Percentiles rank a stretch among this genome's conserved stretches.
These are phyloP conservation scores for Cataglyphis albicans DNA, from an alignment of 2,888 invertebrate genomes.

Conservation along the genomic window DNA sequence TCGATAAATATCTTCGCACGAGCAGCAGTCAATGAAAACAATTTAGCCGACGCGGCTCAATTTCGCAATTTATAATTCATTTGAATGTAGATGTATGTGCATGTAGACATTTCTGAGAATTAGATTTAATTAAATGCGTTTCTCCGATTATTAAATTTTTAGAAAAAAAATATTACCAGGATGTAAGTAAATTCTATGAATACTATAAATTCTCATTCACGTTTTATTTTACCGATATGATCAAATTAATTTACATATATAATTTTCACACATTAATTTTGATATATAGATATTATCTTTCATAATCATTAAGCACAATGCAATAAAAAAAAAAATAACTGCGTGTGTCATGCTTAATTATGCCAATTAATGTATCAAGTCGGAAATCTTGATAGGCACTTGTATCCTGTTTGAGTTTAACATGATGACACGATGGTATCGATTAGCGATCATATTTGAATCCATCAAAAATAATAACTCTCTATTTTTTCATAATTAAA, in stretches of 20 bases:
- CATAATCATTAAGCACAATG: background rate
- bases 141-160: background rate
- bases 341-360: slow-evolving; percentile 18
- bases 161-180: slow-evolving; percentile 8
- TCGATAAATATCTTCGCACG: background rate
- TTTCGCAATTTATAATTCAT: slow-evolving; percentile 29
- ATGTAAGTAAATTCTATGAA: background rate
- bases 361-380: slow-evolving; percentile 8
- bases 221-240: background rate
- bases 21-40: slow-evolving; percentile 1
- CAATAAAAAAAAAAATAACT: slow-evolving; percentile 35
- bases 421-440: background rate
- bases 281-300: slow-evolving; percentile 17
- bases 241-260: background rate
- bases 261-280: background rate
- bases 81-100: background rate
- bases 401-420: background rate
- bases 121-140: background rate
- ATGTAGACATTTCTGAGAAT: background rate
- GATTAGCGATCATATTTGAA: background rate
- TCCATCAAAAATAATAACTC: background rate
- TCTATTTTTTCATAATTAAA: background rate
- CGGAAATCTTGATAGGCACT: background rate
- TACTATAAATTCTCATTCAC: background rate
- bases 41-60: slow-evolving; percentile 10